These are phyloP conservation scores for Chaenogobius annularis DNA, from an alignment of 2,113 vertebrate species.

Conservation along the genomic window DNA sequence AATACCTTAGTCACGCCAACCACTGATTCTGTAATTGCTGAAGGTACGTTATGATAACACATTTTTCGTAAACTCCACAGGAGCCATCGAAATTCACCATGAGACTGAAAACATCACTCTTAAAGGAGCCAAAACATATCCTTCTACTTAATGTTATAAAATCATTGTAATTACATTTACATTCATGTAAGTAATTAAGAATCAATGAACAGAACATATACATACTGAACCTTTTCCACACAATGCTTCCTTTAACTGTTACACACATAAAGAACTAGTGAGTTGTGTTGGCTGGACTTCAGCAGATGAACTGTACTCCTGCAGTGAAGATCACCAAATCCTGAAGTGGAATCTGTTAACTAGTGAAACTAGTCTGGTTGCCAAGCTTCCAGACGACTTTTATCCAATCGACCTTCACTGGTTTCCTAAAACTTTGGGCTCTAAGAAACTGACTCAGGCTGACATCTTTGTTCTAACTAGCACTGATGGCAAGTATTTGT, in stretches of 20 bases:
- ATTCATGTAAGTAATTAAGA: background rate
- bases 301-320: conserved; percentile 93
- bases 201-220: background rate
- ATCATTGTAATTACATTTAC: background rate
- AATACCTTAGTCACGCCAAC: conserved; percentile 14
- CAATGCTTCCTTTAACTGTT: conserved; percentile 76
- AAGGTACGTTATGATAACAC: conserved; percentile 16
- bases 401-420: conserved; percentile 93
- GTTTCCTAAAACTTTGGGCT: conserved; percentile 85
- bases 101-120: conserved; percentile 91
- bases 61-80: conserved; percentile 23
- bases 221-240: background rate
- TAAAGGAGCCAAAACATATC: conserved; percentile 99
- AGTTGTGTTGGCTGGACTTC: conserved; percentile 95
- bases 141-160: conserved; percentile 69
- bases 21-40: background rate
- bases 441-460: conserved; percentile 86
- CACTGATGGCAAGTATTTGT: conserved; percentile 86
- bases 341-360: conserved; percentile 91
- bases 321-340: conserved; percentile 93
- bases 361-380: conserved; percentile 82
- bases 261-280: conserved; percentile 90
- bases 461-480: conserved; percentile 93
- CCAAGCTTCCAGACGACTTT: conserved; percentile 86
- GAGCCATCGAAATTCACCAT: conserved; percentile 64